A percentile compares a stretch with the other conserved stretches of the same genome.
Evolutionary conservation across 2,888 invertebrate genomes (phyloP).

Genomic region (Drosophila mimetica): DNA sequence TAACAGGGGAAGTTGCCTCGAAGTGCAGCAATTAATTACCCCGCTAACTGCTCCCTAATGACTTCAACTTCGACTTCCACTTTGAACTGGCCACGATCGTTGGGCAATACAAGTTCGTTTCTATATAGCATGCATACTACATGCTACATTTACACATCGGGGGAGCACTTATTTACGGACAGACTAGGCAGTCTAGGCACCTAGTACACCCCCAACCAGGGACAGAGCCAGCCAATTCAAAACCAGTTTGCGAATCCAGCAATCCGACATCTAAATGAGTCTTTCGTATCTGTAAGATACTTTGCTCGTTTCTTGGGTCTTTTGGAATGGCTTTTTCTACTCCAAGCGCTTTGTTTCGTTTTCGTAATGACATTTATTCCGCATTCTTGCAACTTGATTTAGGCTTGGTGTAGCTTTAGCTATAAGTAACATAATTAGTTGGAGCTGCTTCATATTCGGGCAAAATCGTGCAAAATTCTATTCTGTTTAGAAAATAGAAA

Average conservation of each 20-base stretch:
- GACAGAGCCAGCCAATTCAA: slow-evolving; percentile 1
- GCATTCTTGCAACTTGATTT: slow-evolving; percentile 79
- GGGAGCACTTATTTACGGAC: not conserved
- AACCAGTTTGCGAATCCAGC: slow-evolving; percentile 36
- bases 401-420: slow-evolving; percentile 62
- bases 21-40: slow-evolving; percentile 66
- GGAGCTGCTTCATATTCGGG: slow-evolving; percentile 13
- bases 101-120: too few relatives aligned
- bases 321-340: slow-evolving; percentile 9
- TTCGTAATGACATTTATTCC: slow-evolving; percentile 75
- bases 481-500: not conserved
- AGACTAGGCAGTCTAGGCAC: not conserved
- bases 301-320: slow-evolving; percentile 3
- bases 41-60: slow-evolving; percentile 10
- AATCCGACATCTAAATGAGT: slow-evolving; percentile 26
- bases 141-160: not conserved
- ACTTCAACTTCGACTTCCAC: not conserved
- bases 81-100: slow-evolving; percentile 27
- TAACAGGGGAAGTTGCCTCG: not conserved
- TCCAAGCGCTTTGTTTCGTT: slow-evolving; percentile 46
- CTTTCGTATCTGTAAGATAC: slow-evolving; percentile 9
- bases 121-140: not conserved
- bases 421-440: slow-evolving; percentile 25
- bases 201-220: slow-evolving; percentile 42
- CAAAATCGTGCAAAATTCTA: slow-evolving; percentile 6